Percentiles rank a stretch among this genome's conserved stretches.
These are phyloP conservation scores for Leucosticte australis DNA, from an alignment of 2,113 vertebrate genomes.

Conservation along the genomic window DNA sequence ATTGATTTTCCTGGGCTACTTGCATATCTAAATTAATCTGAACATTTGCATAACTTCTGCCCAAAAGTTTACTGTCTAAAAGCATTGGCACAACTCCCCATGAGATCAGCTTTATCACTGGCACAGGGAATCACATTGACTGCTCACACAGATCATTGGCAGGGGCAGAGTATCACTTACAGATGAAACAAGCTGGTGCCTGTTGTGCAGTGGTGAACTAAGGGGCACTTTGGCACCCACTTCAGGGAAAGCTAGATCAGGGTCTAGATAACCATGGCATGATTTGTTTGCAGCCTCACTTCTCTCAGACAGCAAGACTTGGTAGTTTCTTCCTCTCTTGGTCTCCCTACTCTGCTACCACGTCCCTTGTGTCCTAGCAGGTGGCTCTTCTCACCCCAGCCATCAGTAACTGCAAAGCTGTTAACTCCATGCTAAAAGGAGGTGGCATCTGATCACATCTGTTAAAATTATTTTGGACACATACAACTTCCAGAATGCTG, in stretches of 20 bases:
- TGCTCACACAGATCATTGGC: neutral
- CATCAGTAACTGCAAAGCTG: neutral
- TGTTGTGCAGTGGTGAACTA: neutral
- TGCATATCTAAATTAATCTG: neutral
- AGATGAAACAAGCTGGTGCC: neutral
- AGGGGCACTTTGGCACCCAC: neutral
- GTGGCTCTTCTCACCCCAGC: neutral
- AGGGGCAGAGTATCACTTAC: neutral
- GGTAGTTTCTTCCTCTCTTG: neutral
- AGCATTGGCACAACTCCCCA: neutral
- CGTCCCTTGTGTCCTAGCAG: fast-evolving
- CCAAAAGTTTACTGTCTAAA: neutral
- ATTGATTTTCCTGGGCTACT: constrained; percentile 20
- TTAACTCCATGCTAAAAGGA: neutral
- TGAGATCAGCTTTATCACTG: neutral
- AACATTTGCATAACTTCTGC: neutral
- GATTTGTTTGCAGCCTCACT: neutral
- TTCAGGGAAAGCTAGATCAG: neutral
- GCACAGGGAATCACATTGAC: neutral
- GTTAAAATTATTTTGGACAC: neutral
- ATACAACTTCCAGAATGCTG: neutral
- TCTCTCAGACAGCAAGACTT: neutral
- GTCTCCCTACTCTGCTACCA: neutral
- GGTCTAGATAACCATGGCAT: neutral
- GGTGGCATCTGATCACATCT: neutral